Base-by-base conservation (phyloP, 2,888 invertebrate species). In the Hemithea aestivaria region DNA sequence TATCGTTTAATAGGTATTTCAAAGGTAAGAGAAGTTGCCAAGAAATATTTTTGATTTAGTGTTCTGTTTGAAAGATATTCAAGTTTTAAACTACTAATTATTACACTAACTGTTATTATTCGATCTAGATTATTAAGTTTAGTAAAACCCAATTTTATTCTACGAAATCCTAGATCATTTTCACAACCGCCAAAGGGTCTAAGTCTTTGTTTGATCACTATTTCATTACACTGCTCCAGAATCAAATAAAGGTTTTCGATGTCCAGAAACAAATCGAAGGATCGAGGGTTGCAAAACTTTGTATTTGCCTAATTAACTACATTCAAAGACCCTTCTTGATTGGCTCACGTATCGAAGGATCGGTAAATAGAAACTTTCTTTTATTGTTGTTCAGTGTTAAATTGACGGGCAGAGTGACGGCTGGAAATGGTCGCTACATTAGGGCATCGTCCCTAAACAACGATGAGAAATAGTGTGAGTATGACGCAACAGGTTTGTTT, bases 241-340 rank as follows among this genome's bases (percentile, higher is more conserved):
- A 37, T 35, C 32, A 22, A 33, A 30, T 21, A 42, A 34, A 50
- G 58, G 53, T 59, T 58, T 53, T 54, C 58, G 56, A 58, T 56
- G 62, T 70, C 65, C 58, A 55, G 49, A 62, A 66, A 64, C 70
- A 70, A 69, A 75, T 63, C 66, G 68, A 66, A 67, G n/a, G n/a
- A n/a, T n/a, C n/a, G n/a, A n/a, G n/a, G n/a, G n/a, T n/a, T n/a
- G 58, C 56, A 49, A 62, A 77, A 77, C 69, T 74, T 75, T 68
- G 60, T 78, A 68, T 80, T 82, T 75, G 67, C 72, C 72, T 78
- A 81, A 82, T 81, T 82, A 81, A 81, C 73, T 79, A 79, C 69
- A 53, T 78, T 74, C 70, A 66, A 62, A 62, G 73, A 67, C 66
- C 73, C 70, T 66, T 68, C 67, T 73, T 76, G 78, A 80, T 80